Evolutionary conservation across 2,113 vertebrate species (phyloP).

Genomic region (Lepidiolamprologus cunningtoni): DNA sequence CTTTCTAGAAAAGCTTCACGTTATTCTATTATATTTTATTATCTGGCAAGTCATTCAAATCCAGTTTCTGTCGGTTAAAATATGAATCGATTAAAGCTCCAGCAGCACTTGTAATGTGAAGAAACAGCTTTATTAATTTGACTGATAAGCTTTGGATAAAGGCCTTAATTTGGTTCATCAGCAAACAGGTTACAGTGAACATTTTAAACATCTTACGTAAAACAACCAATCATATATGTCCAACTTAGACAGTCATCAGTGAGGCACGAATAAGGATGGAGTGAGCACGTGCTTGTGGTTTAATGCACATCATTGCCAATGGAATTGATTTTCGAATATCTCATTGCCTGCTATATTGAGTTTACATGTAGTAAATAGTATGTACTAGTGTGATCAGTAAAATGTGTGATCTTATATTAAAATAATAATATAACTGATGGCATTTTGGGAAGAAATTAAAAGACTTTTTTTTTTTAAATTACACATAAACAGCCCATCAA

Average conservation of each 20-base stretch:
- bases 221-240: neutral
- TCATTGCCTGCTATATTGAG: neutral
- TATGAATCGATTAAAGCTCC: neutral
- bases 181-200: neutral
- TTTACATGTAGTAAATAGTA: neutral
- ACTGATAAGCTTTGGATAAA: neutral
- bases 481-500: neutral
- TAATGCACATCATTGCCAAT: neutral
- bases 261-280: neutral
- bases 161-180: neutral
- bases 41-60: neutral
- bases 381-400: neutral
- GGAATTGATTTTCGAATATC: neutral
- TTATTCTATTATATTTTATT: neutral
- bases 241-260: neutral
- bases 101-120: neutral
- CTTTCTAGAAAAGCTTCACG: neutral
- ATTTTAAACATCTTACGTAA: neutral
- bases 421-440: neutral
- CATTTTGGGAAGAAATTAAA: neutral
- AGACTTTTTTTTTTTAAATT: rapidly evolving
- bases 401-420: neutral
- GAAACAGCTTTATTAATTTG: neutral
- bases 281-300: neutral
- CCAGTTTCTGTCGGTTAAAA: neutral